Evolutionary conservation across 2,113 vertebrate species (phyloP).

Genomic region (Melanocharis versteri): DNA sequence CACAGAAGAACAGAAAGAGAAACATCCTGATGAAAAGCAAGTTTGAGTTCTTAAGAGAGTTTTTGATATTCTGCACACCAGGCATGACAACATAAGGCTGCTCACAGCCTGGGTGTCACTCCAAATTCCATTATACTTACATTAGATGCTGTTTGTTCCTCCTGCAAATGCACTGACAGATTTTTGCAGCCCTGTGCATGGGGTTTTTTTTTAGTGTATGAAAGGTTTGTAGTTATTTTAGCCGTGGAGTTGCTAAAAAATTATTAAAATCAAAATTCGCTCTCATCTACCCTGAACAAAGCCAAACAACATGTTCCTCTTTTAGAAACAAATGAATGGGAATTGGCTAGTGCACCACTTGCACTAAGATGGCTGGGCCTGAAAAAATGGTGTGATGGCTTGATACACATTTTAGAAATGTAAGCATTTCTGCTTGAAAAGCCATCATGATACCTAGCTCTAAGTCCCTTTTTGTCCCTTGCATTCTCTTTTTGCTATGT

Average conservation of each 20-base stretch:
- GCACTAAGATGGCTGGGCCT: not conserved
- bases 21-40: constrained; percentile 38
- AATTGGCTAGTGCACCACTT: not conserved
- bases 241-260: constrained; percentile 38
- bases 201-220: not conserved
- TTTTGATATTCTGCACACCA: constrained; percentile 60
- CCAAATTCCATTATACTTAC: constrained; percentile 70
- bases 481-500: not conserved
- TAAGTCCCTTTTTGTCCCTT: not conserved
- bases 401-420: not conserved
- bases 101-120: constrained; percentile 65
- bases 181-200: constrained; percentile 40
- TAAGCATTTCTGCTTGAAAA: not conserved
- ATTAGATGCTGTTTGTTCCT: constrained; percentile 68
- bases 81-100: constrained; percentile 67
- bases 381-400: not conserved
- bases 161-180: constrained; percentile 61
- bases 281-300: not conserved
- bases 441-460: not conserved
- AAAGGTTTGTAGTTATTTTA: constrained; percentile 57
- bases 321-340: constrained; percentile 10
- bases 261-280: constrained; percentile 44
- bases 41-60: constrained; percentile 24
- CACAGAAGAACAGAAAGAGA: not conserved
- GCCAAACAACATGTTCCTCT: not conserved